Percentiles rank a stretch among this genome's conserved stretches.
Conservation (phyloP, 2,888 invertebrate species). For the Drosophila niveifrons region DNA sequence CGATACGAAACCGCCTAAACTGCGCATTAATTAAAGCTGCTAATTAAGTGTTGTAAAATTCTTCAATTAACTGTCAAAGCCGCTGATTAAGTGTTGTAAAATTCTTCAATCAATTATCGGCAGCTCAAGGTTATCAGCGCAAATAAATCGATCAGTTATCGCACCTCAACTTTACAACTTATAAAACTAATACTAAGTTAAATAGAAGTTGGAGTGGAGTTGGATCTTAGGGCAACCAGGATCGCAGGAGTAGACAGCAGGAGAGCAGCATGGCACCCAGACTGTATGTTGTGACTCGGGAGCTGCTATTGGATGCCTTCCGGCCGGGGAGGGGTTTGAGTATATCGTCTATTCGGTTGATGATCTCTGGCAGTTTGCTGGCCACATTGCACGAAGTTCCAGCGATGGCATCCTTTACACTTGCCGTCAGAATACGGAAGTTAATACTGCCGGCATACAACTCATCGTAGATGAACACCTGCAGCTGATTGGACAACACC, state of each 20-base stretch:
- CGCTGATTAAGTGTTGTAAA: background rate
- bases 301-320: conserved; percentile 6
- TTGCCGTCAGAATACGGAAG: conserved; percentile 90
- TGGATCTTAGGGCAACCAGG: conserved; percentile 28
- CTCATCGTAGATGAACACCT: conserved; percentile 89
- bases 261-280: conserved; percentile 27
- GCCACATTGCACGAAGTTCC: conserved; percentile 90
- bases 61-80: background rate
- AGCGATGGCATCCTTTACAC: conserved; percentile 89
- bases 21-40: conserved; percentile 1
- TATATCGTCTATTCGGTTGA: conserved; percentile 87
- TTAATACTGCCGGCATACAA: conserved; percentile 89
- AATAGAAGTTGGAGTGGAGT: conserved; percentile 27
- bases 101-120: background rate
- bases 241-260: conserved; percentile 31
- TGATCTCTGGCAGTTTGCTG: conserved; percentile 87
- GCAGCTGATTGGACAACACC: conserved; percentile 91
- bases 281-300: conserved; percentile 11
- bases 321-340: conserved; percentile 83
- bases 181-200: background rate
- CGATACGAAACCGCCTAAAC: background rate
- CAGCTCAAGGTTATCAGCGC: background rate
- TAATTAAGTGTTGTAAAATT: background rate
- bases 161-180: background rate
- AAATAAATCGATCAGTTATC: background rate